These are phyloP conservation scores for Sphaerophoria taeniata DNA, from an alignment of 2,888 invertebrate species.

Conservation along the genomic window DNA sequence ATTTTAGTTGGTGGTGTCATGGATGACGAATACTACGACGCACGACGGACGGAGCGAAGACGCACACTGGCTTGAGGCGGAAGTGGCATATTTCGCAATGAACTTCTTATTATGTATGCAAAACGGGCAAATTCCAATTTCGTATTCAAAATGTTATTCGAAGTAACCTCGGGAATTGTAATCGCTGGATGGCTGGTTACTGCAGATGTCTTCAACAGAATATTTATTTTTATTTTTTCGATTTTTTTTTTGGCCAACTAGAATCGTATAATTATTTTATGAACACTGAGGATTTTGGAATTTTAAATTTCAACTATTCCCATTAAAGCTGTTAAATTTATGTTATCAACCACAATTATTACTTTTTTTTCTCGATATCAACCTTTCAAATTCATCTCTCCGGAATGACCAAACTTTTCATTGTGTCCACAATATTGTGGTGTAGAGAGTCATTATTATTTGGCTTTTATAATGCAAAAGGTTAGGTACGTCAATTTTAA, in stretches of 20 bases:
- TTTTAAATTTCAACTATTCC: conserved; percentile 22
- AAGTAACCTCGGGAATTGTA: conserved; percentile 55
- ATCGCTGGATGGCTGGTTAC: conserved; percentile 21
- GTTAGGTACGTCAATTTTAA: conserved; percentile 62
- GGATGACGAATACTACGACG: too few species aligned
- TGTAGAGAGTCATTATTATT: conserved; percentile 52
- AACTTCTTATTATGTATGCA: conserved; percentile 71
- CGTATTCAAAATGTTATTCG: conserved; percentile 72
- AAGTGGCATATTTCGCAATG: conserved; percentile 60
- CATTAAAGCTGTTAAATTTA: conserved; percentile 13
- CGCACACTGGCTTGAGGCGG: too few species aligned
- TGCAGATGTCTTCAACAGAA: conserved; percentile 49
- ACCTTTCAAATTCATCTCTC: not conserved
- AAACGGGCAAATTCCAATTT: conserved; percentile 67
- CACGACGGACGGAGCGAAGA: too few species aligned
- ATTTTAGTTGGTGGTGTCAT: conserved; percentile 64
- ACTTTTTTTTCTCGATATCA: not conserved
- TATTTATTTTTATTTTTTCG: conserved; percentile 20
- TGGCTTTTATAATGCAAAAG: conserved; percentile 57
- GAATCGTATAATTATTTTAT: conserved; percentile 29
- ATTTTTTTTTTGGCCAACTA: conserved; percentile 28
- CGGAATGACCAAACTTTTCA: conserved; percentile 12
- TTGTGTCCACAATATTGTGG: conserved; percentile 2
- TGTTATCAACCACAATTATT: not conserved
- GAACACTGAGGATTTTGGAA: conserved; percentile 13